phyloP scores from a whole-genome alignment of 2,797 vertebrate genomes.

The Pterois miles region DNA sequence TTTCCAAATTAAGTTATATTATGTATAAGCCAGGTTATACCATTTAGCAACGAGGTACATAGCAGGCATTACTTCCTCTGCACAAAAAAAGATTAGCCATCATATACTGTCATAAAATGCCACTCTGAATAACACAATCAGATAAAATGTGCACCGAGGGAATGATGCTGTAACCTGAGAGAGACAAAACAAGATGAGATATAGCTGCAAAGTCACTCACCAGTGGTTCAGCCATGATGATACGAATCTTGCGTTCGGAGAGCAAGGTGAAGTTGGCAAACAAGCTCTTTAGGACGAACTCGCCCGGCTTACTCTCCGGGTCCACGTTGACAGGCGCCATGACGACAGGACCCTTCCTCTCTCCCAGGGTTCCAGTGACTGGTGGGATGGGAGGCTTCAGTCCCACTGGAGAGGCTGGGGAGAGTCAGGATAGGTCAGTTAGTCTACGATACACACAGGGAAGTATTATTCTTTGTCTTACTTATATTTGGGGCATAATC shows the following conservation, averaged over 20 bases:
- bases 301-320: slow-evolving; percentile 97
- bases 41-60: not conserved
- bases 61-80: not conserved
- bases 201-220: slow-evolving; percentile 49
- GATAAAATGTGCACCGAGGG: not conserved
- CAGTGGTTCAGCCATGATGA: slow-evolving; percentile 98
- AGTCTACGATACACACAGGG: not conserved
- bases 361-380: slow-evolving; percentile 70
- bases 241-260: slow-evolving; percentile 96
- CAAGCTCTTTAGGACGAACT: slow-evolving; percentile 96
- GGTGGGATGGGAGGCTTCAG: slow-evolving; percentile 75
- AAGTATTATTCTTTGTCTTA: not conserved
- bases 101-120: slow-evolving; percentile 8
- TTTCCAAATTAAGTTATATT: not conserved
- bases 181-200: not conserved
- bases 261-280: slow-evolving; percentile 96
- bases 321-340: slow-evolving; percentile 95
- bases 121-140: not conserved
- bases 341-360: slow-evolving; percentile 81
- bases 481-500: not conserved
- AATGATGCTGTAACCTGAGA: slow-evolving; percentile 27
- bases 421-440: slow-evolving; percentile 1
- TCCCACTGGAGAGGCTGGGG: slow-evolving; percentile 78
- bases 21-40: not conserved
- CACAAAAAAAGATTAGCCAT: not conserved